These are phyloP conservation scores for Cyanoderma ruficeps DNA, from an alignment of 2,113 vertebrate species.

Conservation along the genomic window DNA sequence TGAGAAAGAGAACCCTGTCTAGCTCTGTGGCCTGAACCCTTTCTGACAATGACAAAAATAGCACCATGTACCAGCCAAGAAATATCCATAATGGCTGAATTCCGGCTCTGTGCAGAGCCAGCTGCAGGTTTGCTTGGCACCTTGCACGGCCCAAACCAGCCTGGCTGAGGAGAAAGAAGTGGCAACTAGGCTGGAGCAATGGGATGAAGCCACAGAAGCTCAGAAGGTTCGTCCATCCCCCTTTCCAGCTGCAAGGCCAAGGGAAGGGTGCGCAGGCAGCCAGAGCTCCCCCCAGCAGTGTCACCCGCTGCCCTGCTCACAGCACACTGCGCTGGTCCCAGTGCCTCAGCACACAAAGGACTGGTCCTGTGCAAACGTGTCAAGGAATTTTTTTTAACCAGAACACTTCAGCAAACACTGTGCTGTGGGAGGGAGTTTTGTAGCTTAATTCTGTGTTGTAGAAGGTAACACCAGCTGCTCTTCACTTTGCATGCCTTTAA, in stretches of 20 bases:
- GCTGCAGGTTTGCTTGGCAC: neutral
- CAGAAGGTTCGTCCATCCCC: neutral
- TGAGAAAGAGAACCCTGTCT: neutral
- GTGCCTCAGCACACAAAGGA: neutral
- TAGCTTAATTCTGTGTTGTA: neutral
- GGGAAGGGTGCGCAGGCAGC: neutral
- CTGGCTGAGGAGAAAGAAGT: neutral
- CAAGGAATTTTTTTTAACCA: neutral
- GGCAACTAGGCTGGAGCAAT: neutral
- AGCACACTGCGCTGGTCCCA: neutral
- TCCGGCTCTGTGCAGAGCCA: neutral
- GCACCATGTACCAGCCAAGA: neutral
- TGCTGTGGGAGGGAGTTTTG: neutral
- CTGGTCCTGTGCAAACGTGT: neutral
- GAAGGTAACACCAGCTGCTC: neutral
- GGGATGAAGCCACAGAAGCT: neutral
- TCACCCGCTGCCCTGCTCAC: neutral
- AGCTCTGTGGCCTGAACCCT: neutral
- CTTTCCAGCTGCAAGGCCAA: neutral
- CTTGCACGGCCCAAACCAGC: neutral
- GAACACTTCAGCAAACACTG: neutral
- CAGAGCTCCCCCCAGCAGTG: neutral
- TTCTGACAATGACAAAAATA: constrained; percentile 23
- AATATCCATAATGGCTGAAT: neutral
- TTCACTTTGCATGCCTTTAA: neutral